phyloP scores from a whole-genome alignment of 2,888 invertebrate genomes.

The Scelioninae gen. 2 region DNA sequence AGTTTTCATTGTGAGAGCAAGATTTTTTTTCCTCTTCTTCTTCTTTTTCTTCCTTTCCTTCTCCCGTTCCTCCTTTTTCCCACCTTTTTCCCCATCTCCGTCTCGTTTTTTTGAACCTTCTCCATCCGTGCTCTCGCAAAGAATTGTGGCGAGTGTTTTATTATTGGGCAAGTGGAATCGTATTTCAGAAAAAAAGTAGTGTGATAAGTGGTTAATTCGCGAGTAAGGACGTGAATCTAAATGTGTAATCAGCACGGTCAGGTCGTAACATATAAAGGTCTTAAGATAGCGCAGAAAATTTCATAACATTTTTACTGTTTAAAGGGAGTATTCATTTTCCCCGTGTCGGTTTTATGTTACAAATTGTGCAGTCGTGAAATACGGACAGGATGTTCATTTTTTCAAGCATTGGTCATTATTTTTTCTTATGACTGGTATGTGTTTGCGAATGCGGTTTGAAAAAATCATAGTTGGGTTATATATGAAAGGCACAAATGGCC shows the following conservation, averaged over 20 bases:
- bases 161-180: slow-evolving; percentile 20
- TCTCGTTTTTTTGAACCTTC: too few relatives aligned
- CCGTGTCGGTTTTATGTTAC: slow-evolving; percentile 17
- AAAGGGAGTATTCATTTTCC: slow-evolving; percentile 8
- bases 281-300: slow-evolving; percentile 23
- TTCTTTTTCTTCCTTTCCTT: background rate
- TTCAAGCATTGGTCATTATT: too few relatives aligned
- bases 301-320: slow-evolving; percentile 25
- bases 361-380: slow-evolving; percentile 11
- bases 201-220: slow-evolving; percentile 31
- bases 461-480: too few relatives aligned
- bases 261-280: slow-evolving; percentile 21
- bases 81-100: background rate
- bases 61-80: too few relatives aligned
- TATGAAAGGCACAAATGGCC: too few relatives aligned
- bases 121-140: slow-evolving; percentile 1
- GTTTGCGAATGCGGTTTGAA: too few relatives aligned
- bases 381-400: too few relatives aligned
- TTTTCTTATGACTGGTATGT: too few relatives aligned
- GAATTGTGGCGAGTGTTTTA: slow-evolving; percentile 20
- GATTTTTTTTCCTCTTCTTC: slow-evolving; percentile 9
- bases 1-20: slow-evolving; percentile 1
- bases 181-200: slow-evolving; percentile 19
- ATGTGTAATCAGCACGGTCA: slow-evolving; percentile 20
- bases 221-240: slow-evolving; percentile 25